A percentile compares a stretch with the other conserved stretches of the same genome.
phyloP scores from a whole-genome alignment of 1,140 invertebrate species.

The Zaprionus vittiger region DNA sequence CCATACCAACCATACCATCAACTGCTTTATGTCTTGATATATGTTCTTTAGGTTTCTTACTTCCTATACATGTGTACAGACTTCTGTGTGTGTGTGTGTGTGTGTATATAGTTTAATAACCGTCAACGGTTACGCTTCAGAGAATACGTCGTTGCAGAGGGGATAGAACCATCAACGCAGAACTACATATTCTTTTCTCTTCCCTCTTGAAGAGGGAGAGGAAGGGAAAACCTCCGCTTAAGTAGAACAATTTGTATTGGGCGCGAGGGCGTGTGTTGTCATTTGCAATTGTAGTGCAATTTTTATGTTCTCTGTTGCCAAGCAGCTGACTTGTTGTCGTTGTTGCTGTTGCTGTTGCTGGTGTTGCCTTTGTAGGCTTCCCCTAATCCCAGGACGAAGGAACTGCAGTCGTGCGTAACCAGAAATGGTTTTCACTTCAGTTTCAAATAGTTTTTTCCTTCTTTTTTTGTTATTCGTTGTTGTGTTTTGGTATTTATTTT shows the following conservation, averaged over 20 bases:
- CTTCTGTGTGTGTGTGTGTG: neutral
- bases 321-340: constrained; percentile 26
- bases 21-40: constrained; percentile 50
- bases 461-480: neutral
- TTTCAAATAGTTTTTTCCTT: constrained; percentile 1
- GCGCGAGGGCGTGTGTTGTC: constrained; percentile 53
- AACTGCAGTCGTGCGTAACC: constrained; percentile 51
- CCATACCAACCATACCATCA: constrained; percentile 6
- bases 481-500: constrained; percentile 55
- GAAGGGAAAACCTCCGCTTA: constrained; percentile 25
- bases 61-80: neutral
- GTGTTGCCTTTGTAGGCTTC: neutral
- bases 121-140: constrained; percentile 69
- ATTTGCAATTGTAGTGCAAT: constrained; percentile 49
- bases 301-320: constrained; percentile 38
- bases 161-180: constrained; percentile 12
- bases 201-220: neutral
- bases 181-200: neutral
- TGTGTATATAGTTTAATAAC: constrained; percentile 69
- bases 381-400: constrained; percentile 18
- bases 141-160: constrained; percentile 49
- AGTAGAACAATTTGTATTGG: constrained; percentile 56
- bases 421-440: constrained; percentile 7
- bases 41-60: constrained; percentile 43
- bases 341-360: neutral